phyloP scores from a whole-genome alignment of 2,888 invertebrate genomes.

The Helicoverpa assulta region DNA sequence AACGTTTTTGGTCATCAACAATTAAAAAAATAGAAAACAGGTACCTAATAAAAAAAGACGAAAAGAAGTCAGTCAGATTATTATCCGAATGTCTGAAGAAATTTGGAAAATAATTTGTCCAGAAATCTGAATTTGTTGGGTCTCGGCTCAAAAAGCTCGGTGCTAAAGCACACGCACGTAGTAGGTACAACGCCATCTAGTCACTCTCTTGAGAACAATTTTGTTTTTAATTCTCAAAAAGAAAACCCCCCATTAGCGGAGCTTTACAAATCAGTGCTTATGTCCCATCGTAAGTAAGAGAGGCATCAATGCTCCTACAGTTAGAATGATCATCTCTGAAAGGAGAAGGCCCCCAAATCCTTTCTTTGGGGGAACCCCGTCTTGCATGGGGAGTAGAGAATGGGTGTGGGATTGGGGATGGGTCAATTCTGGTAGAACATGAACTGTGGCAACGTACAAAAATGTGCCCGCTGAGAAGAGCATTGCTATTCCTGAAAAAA shows the following conservation, averaged over 20 bases:
- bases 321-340: conserved; percentile 95
- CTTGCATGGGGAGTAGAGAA: conserved; percentile 79
- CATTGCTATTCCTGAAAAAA: conserved; percentile 95
- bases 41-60: no score
- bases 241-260: neutral
- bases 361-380: conserved; percentile 73
- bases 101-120: no score
- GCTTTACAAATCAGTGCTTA: conserved; percentile 91
- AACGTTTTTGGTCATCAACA: no score
- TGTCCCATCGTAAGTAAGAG: conserved; percentile 97
- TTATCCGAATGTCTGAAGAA: no score
- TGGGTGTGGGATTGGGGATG: conserved; percentile 85
- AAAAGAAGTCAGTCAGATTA: no score
- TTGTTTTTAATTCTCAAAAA: no score
- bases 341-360: conserved; percentile 91
- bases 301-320: conserved; percentile 96
- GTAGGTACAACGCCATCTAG: no score
- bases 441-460: conserved; percentile 99
- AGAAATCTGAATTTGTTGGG: no score
- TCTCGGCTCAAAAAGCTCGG: no score
- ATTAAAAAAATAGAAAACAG: no score
- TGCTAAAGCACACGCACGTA: no score
- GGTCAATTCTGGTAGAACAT: conserved; percentile 98
- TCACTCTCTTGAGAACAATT: no score
- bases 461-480: conserved; percentile 99